phyloP scores from a whole-genome alignment of 2,797 vertebrate genomes.

The Diglossa cyanea region DNA sequence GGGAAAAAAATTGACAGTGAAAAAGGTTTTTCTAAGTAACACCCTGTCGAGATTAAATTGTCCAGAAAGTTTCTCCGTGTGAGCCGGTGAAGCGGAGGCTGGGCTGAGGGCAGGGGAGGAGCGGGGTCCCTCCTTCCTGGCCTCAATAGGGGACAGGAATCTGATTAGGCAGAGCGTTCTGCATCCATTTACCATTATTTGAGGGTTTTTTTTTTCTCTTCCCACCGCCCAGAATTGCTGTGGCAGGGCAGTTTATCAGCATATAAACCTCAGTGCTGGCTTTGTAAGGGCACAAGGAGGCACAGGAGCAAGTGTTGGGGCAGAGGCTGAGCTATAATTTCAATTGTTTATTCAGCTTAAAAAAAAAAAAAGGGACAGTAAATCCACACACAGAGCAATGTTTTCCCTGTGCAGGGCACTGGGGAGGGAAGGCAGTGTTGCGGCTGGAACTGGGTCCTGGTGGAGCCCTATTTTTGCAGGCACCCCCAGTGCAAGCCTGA shows the following conservation, averaged over 20 bases:
- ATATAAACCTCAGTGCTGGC: background rate
- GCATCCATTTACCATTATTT: slow-evolving; percentile 54
- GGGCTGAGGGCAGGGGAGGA: slow-evolving; percentile 74
- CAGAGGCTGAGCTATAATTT: background rate
- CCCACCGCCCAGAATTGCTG: background rate
- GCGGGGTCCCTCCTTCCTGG: slow-evolving; percentile 58
- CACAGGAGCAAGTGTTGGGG: background rate
- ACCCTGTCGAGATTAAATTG: slow-evolving; percentile 87
- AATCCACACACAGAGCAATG: background rate
- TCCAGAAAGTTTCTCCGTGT: slow-evolving; percentile 84
- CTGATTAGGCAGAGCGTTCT: slow-evolving; percentile 60
- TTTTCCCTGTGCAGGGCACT: fast-evolving
- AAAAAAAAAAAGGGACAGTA: background rate
- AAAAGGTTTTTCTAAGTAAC: slow-evolving; percentile 80
- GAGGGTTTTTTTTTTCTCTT: background rate
- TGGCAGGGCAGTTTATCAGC: background rate
- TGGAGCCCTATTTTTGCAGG: background rate
- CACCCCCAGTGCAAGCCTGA: background rate
- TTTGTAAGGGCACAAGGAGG: background rate
- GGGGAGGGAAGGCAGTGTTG: background rate
- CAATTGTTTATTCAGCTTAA: background rate
- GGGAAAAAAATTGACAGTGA: slow-evolving; percentile 78
- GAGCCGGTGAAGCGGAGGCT: slow-evolving; percentile 82
- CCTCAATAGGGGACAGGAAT: slow-evolving; percentile 67
- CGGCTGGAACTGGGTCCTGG: background rate